phyloP scores from a whole-genome alignment of 2,888 invertebrate species.

The Allolobophora icterica region DNA sequence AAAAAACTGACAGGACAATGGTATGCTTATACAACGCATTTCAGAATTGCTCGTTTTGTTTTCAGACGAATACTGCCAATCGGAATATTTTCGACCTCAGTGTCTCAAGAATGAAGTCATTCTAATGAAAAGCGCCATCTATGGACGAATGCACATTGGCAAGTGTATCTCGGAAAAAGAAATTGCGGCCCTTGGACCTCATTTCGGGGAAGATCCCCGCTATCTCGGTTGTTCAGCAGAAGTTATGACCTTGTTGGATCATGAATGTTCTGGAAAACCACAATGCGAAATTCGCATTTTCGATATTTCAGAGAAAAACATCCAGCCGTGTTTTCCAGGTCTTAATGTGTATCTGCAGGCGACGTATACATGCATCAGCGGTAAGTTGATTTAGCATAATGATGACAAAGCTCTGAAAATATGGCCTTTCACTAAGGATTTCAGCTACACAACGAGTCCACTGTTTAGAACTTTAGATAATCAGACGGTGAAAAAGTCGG shows the following conservation, averaged over 20 bases:
- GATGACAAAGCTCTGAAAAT: too few relatives aligned
- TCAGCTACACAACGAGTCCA: too few relatives aligned
- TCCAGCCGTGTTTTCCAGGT: slow-evolving; percentile 21
- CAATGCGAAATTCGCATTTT: slow-evolving; percentile 28
- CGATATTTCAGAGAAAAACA: neutral
- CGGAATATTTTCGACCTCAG: slow-evolving; percentile 21
- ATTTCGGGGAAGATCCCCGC: slow-evolving; percentile 5
- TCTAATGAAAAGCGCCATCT: neutral
- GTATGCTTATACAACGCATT: too few relatives aligned
- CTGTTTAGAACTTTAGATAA: too few relatives aligned
- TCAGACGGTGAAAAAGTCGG: too few relatives aligned
- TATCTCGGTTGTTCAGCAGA: slow-evolving; percentile 35
- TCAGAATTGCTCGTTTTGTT: neutral
- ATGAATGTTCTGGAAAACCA: slow-evolving; percentile 34
- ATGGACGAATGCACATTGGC: slow-evolving; percentile 29
- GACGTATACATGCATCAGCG: slow-evolving; percentile 26
- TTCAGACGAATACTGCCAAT: slow-evolving; percentile 14
- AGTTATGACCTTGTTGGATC: slow-evolving; percentile 31
- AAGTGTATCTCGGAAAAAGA: slow-evolving; percentile 7
- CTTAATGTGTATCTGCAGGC: slow-evolving; percentile 32
- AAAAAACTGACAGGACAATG: too few relatives aligned
- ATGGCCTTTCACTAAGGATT: too few relatives aligned
- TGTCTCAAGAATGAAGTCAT: slow-evolving; percentile 23
- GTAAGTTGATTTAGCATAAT: slow-evolving; percentile 1
- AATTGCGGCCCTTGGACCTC: neutral